phyloP scores from a whole-genome alignment of 2,888 invertebrate species.

The Fragum fragum region DNA sequence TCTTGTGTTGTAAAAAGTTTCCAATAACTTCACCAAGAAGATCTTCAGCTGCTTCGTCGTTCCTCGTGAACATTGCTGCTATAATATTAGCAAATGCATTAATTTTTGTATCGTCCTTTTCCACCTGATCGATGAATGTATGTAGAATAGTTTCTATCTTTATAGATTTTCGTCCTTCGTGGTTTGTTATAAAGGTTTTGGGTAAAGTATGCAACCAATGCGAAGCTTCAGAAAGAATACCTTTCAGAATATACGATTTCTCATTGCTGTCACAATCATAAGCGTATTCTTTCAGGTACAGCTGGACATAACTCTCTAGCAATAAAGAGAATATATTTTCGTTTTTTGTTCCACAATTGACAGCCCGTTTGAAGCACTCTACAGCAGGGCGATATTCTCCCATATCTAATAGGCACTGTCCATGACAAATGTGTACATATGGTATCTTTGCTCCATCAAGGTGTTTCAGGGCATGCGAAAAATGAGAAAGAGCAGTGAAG shows the following conservation, averaged over 20 bases:
- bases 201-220: neutral
- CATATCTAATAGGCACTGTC: conserved; percentile 28
- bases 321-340: neutral
- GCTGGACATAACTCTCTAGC: neutral
- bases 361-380: conserved; percentile 27
- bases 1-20: neutral
- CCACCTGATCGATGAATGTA: neutral
- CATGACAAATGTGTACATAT: conserved; percentile 21
- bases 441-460: conserved; percentile 19
- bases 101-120: neutral
- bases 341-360: conserved; percentile 8
- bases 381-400: conserved; percentile 16
- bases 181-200: too few relatives aligned
- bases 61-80: neutral
- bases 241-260: neutral
- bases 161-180: neutral
- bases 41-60: neutral
- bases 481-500: conserved; percentile 18
- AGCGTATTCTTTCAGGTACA: neutral
- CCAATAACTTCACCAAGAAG: neutral
- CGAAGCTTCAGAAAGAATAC: neutral
- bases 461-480: conserved; percentile 24
- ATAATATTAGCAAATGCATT: neutral
- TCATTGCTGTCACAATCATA: neutral
- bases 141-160: neutral